phyloP scores from a whole-genome alignment of 2,113 vertebrate genomes.

The Laticauda laticaudata region DNA sequence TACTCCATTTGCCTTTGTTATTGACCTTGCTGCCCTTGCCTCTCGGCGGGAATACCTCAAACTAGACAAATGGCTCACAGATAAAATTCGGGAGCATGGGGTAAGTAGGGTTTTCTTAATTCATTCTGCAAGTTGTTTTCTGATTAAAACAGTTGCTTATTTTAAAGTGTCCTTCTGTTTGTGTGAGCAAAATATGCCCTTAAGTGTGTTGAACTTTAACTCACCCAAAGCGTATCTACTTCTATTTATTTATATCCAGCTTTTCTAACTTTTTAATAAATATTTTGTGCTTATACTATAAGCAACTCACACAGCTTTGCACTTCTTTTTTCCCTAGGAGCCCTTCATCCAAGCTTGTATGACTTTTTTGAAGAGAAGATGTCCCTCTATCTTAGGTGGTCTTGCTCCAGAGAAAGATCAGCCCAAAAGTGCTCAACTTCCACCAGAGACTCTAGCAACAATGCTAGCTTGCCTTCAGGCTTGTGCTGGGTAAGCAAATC shows the following conservation, averaged over 20 bases:
- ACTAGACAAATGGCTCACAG: conserved; percentile 99
- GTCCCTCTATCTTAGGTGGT: conserved; percentile 96
- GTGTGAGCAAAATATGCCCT: conserved; percentile 22
- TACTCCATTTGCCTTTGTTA: conserved; percentile 99
- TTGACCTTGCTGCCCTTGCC: conserved; percentile 99
- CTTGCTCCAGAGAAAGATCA: conserved; percentile 98
- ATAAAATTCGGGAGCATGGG: conserved; percentile 99
- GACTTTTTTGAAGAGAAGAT: conserved; percentile 97
- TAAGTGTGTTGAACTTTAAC: conserved; percentile 34
- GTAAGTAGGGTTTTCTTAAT: conserved; percentile 75
- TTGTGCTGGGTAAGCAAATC: conserved; percentile 87
- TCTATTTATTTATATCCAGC: neutral
- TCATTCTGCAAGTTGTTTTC: conserved; percentile 41
- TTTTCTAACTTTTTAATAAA: neutral
- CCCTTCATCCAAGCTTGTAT: conserved; percentile 98
- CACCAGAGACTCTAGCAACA: conserved; percentile 94
- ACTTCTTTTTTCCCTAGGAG: conserved; percentile 73
- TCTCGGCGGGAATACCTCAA: conserved; percentile 99
- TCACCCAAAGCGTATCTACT: conserved; percentile 13
- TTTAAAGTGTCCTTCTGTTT: conserved; percentile 1
- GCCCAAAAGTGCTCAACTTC: conserved; percentile 97
- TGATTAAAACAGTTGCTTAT: conserved; percentile 44
- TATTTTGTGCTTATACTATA: neutral
- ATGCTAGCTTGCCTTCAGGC: conserved; percentile 97
- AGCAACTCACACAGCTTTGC: conserved; percentile 28